Conservation (phyloP, 2,113 vertebrate species). For the Cyphomyrus plagiostoma region DNA sequence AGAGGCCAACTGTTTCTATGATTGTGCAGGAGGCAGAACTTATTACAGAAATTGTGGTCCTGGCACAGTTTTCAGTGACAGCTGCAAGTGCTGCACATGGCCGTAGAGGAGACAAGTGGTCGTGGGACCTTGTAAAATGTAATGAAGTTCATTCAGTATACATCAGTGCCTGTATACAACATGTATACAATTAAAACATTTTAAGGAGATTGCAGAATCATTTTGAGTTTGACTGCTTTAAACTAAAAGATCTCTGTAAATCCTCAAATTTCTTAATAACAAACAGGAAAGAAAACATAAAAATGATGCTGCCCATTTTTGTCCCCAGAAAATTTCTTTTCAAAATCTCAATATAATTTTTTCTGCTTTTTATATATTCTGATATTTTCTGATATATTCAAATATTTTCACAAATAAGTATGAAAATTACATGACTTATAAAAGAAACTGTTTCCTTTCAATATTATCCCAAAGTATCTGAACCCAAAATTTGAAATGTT, state of each 20-base stretch:
- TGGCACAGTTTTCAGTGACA: constrained; percentile 47
- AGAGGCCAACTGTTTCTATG: constrained; percentile 44
- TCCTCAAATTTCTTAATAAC: neutral
- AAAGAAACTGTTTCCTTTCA: neutral
- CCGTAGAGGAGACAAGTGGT: constrained; percentile 30
- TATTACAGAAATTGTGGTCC: constrained; percentile 13
- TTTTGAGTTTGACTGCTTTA: neutral
- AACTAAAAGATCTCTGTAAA: neutral
- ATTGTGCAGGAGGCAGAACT: constrained; percentile 48
- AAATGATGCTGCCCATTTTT: neutral
- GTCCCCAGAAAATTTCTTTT: neutral
- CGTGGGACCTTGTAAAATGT: neutral
- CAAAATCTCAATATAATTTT: neutral
- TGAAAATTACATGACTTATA: neutral
- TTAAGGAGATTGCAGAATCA: neutral
- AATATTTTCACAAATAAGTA: neutral
- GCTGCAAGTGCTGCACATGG: constrained; percentile 61
- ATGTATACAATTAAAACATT: neutral
- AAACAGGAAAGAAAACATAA: neutral
- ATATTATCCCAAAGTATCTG: neutral
- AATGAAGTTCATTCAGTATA: neutral
- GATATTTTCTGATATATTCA: neutral
- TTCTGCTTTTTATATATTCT: neutral
- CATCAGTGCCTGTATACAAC: neutral
- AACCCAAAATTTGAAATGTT: neutral